A percentile compares a stretch with the other conserved stretches of the same genome.
phyloP scores from a whole-genome alignment of 2,113 vertebrate species.

The Xiphophorus couchianus region DNA sequence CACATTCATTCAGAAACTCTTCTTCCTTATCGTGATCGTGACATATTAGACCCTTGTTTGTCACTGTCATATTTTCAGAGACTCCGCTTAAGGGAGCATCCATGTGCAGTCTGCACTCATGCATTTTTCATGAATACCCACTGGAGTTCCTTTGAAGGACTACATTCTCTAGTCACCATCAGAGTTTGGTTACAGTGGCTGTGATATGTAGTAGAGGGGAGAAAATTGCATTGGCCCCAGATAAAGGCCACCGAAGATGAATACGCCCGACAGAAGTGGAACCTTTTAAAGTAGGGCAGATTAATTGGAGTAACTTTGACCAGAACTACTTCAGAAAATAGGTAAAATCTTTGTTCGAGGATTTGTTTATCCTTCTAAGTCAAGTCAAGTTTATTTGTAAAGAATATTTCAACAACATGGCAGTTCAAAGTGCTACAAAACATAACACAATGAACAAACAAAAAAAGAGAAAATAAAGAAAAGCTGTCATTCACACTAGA shows the following conservation, averaged over 20 bases:
- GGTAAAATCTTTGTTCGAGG: constrained; percentile 11
- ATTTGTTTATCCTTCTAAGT: constrained; percentile 12
- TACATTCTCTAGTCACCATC: constrained; percentile 59
- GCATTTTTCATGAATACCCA: constrained; percentile 79
- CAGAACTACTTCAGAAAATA: constrained; percentile 27
- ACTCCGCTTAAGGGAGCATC: constrained; percentile 68
- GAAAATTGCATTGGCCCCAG: constrained; percentile 64
- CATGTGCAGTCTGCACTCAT: constrained; percentile 70
- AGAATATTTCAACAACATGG: too few relatives aligned
- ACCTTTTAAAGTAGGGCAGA: constrained; percentile 49
- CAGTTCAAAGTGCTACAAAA: too few relatives aligned
- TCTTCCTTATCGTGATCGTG: constrained; percentile 43
- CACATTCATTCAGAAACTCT: constrained; percentile 34
- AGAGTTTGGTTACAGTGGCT: constrained; percentile 57
- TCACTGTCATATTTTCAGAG: constrained; percentile 71
- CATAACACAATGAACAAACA: too few relatives aligned
- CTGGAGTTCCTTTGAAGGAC: constrained; percentile 68
- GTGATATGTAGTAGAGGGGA: constrained; percentile 58
- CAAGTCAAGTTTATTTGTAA: too few relatives aligned
- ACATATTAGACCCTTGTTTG: constrained; percentile 72
- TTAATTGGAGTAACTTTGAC: constrained; percentile 56
- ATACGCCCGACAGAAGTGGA: constrained; percentile 36
- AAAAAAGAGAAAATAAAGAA: too few relatives aligned
- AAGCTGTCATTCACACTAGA: too few relatives aligned
- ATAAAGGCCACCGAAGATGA: constrained; percentile 64